phyloP scores from a whole-genome alignment of 2,797 vertebrate species.

The Siniperca obscura region DNA sequence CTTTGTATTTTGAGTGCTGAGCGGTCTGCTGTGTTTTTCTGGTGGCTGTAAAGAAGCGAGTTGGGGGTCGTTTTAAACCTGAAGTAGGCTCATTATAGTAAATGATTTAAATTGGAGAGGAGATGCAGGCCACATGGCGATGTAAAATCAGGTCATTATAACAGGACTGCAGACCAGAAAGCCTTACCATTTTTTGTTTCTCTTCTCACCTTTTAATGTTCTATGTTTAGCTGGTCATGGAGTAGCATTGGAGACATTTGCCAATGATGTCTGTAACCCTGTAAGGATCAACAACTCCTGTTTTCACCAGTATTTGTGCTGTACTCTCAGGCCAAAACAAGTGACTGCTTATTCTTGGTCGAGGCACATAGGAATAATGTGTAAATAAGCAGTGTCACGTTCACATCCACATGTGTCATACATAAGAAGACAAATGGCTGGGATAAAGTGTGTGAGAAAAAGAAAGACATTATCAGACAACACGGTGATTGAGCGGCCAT shows the following conservation, averaged over 20 bases:
- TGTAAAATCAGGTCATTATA: constrained; percentile 41
- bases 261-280: not conserved
- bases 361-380: constrained; percentile 21
- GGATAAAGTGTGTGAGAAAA: constrained; percentile 43
- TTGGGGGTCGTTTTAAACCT: constrained; percentile 40
- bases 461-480: constrained; percentile 54
- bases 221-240: not conserved
- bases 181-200: not conserved
- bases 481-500: constrained; percentile 23
- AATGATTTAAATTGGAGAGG: constrained; percentile 38
- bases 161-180: constrained; percentile 16
- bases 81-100: constrained; percentile 35
- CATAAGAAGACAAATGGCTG: constrained; percentile 42
- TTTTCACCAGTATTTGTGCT: constrained; percentile 15
- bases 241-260: not conserved
- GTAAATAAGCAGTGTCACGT: constrained; percentile 49
- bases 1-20: constrained; percentile 6
- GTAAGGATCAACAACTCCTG: not conserved
- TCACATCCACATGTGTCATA: constrained; percentile 50
- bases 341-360: constrained; percentile 1
- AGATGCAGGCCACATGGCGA: constrained; percentile 45
- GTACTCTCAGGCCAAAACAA: constrained; percentile 4
- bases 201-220: constrained; percentile 13
- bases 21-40: constrained; percentile 29
- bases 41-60: constrained; percentile 33